phyloP scores from a whole-genome alignment of 2,888 invertebrate species.

The Hylaea fasciaria region DNA sequence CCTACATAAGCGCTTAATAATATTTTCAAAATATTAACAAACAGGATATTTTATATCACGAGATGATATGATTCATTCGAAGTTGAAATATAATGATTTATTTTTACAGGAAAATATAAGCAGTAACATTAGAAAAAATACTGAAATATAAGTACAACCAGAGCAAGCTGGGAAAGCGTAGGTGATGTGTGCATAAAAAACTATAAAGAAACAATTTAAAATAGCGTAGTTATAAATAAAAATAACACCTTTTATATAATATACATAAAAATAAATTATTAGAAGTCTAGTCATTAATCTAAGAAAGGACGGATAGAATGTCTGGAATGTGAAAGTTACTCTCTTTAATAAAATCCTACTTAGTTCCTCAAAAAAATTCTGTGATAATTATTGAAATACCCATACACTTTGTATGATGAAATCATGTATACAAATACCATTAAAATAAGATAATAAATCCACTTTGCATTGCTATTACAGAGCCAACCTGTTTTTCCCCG shows the following conservation, averaged over 20 bases:
- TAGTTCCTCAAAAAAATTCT: conserved; percentile 1
- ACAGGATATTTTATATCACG: conserved; percentile 56
- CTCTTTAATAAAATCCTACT: conserved; percentile 30
- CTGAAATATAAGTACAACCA: conserved; percentile 66
- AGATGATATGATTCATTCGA: conserved; percentile 70
- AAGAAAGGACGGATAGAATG: conserved; percentile 61
- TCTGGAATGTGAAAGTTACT: conserved; percentile 46
- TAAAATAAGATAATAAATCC: conserved; percentile 3
- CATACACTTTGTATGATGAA: conserved; percentile 15
- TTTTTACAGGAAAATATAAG: conserved; percentile 38
- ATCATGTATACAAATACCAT: neutral
- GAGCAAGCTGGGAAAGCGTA: conserved; percentile 48
- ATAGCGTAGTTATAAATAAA: conserved; percentile 39
- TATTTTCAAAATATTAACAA: conserved; percentile 53
- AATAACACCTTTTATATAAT: conserved; percentile 13
- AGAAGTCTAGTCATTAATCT: too few relatives aligned
- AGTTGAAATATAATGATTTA: conserved; percentile 46
- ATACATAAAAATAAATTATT: conserved; percentile 53
- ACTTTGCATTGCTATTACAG: conserved; percentile 2
- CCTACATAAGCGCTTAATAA: conserved; percentile 44
- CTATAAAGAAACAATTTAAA: conserved; percentile 41
- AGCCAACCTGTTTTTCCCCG: conserved; percentile 15
- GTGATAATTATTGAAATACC: conserved; percentile 1
- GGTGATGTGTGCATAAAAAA: conserved; percentile 44
- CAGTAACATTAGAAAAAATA: conserved; percentile 50